Conservation (phyloP, 2,113 vertebrate species). For the Sebastes schlegelii region DNA sequence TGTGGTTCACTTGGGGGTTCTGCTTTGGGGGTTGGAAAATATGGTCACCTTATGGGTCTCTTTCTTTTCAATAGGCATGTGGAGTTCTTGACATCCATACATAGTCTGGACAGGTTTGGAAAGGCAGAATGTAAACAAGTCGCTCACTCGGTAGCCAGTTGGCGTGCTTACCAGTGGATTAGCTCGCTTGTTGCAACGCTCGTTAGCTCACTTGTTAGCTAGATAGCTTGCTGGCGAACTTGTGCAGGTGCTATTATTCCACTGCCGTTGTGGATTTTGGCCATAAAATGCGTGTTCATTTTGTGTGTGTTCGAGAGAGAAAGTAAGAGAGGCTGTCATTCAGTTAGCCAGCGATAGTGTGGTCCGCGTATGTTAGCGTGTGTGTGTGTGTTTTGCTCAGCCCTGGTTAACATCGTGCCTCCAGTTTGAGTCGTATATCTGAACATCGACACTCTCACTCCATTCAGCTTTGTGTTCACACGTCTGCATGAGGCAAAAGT, state of each 20-base stretch:
- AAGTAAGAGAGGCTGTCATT: neutral
- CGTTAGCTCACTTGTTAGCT: neutral
- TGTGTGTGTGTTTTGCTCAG: slow-evolving; percentile 6
- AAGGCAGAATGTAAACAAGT: neutral
- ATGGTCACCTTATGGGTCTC: neutral
- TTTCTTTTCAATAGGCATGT: neutral
- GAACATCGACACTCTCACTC: slow-evolving; percentile 31
- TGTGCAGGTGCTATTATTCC: neutral
- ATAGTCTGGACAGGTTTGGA: neutral
- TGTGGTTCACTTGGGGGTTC: too few relatives aligned
- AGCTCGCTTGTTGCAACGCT: neutral
- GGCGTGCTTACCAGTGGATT: slow-evolving; percentile 2
- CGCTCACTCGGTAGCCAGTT: neutral
- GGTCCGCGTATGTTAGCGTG: neutral
- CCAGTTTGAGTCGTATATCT: slow-evolving; percentile 26
- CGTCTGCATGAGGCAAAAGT: slow-evolving; percentile 56
- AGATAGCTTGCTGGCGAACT: neutral
- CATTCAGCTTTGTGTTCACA: slow-evolving; percentile 52
- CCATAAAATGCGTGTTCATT: slow-evolving; percentile 11
- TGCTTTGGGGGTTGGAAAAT: too few relatives aligned
- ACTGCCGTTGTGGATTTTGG: slow-evolving; percentile 24
- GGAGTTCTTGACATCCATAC: neutral
- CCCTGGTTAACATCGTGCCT: slow-evolving; percentile 42
- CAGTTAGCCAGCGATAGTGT: neutral
- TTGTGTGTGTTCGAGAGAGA: slow-evolving; percentile 6